Base-by-base conservation (phyloP, 2,888 invertebrate species). In the Boloria euphrosyne region DNA sequence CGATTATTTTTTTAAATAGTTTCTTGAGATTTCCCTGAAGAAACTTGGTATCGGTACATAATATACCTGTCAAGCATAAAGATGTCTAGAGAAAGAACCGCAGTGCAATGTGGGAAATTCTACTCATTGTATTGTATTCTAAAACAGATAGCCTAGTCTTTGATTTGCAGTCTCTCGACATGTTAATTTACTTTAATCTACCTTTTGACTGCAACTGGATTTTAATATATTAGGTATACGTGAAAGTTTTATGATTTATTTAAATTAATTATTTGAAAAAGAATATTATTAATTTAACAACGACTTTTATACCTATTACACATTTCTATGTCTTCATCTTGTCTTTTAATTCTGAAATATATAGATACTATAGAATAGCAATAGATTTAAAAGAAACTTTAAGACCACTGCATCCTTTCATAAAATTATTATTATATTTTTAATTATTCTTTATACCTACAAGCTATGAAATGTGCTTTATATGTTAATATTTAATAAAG, bases 81-180 rank as follows among this genome's bases (percentile, higher is more conserved):
- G 63, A 53, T 61, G 62, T 62, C 62, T 67, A 59, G 66, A 68
- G 64, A 68, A 68, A 67, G 66, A 55, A 64, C 70, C 63, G 46
- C 58, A 58, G 65, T 53, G 52, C 65, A 54, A 53, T 70, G 68
- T 70, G 66, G 64, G 65, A 65, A 64, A 65, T 67, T 62, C 53
- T 57, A 63, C 44, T 68, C 62, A 68, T 66, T 71, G 62, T 69
- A 65, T 65, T 63, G 62, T 66, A 66, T 65, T 68, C 62, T 63
- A 65, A 71, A 63, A 67, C 66, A 65, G 57, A 52, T 57, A 66
- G 17, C 10, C 53, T 13, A 51, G 61, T 62, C 43, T 61, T 67
- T 66, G 50, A 49, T 46, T 14, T 17, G 46, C 47, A 61, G 62
- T 65, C 52, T 58, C 14, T 17, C 62, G 67, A 61, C 62, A 53